Evolutionary conservation across 2,888 invertebrate genomes (phyloP).

Genomic region (Cynaeus angustus): DNA sequence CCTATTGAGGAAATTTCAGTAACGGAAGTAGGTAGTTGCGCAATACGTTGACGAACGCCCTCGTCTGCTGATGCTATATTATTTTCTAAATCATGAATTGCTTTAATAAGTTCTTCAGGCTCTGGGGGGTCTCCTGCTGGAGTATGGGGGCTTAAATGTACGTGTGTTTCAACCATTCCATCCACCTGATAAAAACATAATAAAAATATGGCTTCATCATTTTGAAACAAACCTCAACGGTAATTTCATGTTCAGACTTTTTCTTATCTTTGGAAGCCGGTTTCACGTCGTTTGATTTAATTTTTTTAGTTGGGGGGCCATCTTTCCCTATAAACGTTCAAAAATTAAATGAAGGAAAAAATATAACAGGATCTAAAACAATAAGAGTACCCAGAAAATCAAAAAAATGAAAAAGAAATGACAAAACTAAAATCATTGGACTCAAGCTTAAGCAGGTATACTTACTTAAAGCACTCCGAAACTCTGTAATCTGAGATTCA

Average conservation of each 20-base stretch:
- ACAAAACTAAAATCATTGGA: too few species aligned
- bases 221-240: slow-evolving; percentile 62
- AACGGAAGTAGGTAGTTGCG: slow-evolving; percentile 94
- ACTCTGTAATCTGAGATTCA: slow-evolving; percentile 85
- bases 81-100: slow-evolving; percentile 89
- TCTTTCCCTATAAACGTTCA: slow-evolving; percentile 70
- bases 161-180: slow-evolving; percentile 84
- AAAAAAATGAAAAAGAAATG: too few species aligned
- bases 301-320: slow-evolving; percentile 73
- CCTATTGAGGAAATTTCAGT: slow-evolving; percentile 91
- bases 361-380: too few species aligned
- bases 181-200: too few species aligned
- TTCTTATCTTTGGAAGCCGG: slow-evolving; percentile 69
- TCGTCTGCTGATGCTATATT: slow-evolving; percentile 97
- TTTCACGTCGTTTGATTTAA: slow-evolving; percentile 68
- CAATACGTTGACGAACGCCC: slow-evolving; percentile 92
- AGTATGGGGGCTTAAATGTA: slow-evolving; percentile 85
- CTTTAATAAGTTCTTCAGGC: slow-evolving; percentile 93
- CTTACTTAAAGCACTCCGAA: slow-evolving; percentile 79
- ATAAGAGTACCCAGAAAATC: too few species aligned
- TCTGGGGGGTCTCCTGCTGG: slow-evolving; percentile 92
- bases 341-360: slow-evolving; percentile 52
- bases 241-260: slow-evolving; percentile 73
- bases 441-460: too few species aligned
- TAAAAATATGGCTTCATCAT: too few species aligned